Evolutionary conservation across 2,888 invertebrate species (phyloP), one percentile per base, ranked within the genome.

Genomic region (Lycaena phlaeas): DNA sequence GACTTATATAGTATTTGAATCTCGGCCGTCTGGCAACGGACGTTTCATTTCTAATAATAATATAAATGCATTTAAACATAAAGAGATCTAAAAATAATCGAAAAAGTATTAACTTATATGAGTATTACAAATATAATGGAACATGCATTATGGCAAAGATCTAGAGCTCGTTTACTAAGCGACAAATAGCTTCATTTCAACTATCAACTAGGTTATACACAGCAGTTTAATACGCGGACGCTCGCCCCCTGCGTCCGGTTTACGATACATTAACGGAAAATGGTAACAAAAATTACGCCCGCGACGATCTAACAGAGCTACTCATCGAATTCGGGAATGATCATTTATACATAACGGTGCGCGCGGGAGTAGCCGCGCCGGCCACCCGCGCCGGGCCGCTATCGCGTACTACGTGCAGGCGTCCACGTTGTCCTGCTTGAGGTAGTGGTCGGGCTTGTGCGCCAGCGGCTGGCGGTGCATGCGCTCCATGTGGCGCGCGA

Each of bases 401-500:
- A 14, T 15, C 41, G 42, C 40, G 34, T n/a, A 49, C 67, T 82
- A 85, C 49, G 82, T 81, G 71, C 84, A 84, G 14, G 84, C 82
- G 65, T 85, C 85, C 36, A 86, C 74, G 70, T 82, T 78, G 67
- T 85, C 82, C 64, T 77, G 75, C 56, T 79, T 82, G 50, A 85
- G 65, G 68, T 73, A 78, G 51, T 74, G 74, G 45, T 86, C 85
- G 40, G 79, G 79, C 61, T 85, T 85, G 52, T 34, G 34, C 22
- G 81, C 57, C 66, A 79, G 85, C 51, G 87, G 86, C 64, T 89
- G 89, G 68, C 91, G 89, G 62, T 92, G 92, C 92, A 92, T 92
- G 46, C 92, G 86, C 72, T 92, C 92, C 89, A 92, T 92, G 73
- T 92, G 92, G 41, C 92, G 86, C 40, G 91, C 91, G 69, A 92